Evolutionary conservation across 2,113 vertebrate species (phyloP).

Genomic region (Crocuta crocuta): DNA sequence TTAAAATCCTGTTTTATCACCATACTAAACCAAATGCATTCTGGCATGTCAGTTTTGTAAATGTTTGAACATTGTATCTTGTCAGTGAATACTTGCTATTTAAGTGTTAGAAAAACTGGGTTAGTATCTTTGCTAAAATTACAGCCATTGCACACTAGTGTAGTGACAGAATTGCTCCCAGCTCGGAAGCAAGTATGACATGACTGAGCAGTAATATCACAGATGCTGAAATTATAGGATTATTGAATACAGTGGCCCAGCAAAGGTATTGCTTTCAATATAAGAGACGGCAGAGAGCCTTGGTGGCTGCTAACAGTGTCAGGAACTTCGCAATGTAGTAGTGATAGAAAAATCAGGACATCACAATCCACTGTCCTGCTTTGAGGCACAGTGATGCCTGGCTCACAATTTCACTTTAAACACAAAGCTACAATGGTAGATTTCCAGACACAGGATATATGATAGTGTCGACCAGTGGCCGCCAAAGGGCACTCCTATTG

Average conservation of each 20-base stretch:
- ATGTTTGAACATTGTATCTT: not conserved
- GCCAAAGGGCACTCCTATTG: not conserved
- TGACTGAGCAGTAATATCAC: not conserved
- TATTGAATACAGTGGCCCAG: fast-evolving
- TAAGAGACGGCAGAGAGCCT: too few relatives aligned
- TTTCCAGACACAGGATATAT: not conserved
- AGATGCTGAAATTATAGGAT: not conserved
- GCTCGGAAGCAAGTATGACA: not conserved
- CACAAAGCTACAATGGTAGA: fast-evolving
- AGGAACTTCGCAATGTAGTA: not conserved
- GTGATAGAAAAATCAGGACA: not conserved
- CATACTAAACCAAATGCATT: not conserved
- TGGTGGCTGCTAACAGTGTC: fast-evolving
- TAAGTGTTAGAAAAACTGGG: not conserved
- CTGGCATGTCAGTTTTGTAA: not conserved
- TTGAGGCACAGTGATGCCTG: not conserved
- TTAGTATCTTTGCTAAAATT: not conserved
- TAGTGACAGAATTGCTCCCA: not conserved
- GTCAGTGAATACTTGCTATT: not conserved
- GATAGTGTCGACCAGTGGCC: not conserved
- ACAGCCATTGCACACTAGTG: not conserved
- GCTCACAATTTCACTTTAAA: not conserved
- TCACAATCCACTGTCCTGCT: not conserved
- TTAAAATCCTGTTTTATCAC: not conserved
- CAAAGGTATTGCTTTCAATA: not conserved